These are phyloP conservation scores for Microplitis manilae DNA, from an alignment of 2,888 invertebrate species.

Conservation along the genomic window DNA sequence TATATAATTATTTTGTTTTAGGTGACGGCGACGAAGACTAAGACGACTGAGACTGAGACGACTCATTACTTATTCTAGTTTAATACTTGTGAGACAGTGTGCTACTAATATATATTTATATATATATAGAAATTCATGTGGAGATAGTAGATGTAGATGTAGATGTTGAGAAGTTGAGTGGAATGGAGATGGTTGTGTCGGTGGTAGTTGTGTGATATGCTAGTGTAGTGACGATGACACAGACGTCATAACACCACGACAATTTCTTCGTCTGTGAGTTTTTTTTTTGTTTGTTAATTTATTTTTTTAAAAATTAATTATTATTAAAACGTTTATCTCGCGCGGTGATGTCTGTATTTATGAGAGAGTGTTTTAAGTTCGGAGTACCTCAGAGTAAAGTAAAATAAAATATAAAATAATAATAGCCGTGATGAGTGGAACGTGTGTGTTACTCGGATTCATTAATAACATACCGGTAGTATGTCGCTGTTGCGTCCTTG, in stretches of 20 bases:
- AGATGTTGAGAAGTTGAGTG: slow-evolving; percentile 18
- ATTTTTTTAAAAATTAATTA: not conserved
- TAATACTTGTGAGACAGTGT: not conserved
- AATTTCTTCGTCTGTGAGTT: slow-evolving; percentile 41
- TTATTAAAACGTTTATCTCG: slow-evolving; percentile 8
- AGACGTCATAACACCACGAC: slow-evolving; percentile 61
- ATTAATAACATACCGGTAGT: slow-evolving; percentile 1
- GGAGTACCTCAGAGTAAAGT: not conserved
- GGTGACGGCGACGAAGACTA: not conserved
- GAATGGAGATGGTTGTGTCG: slow-evolving; percentile 35
- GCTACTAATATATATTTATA: not conserved
- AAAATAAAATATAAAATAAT: slow-evolving; percentile 3
- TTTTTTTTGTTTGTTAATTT: slow-evolving; percentile 17
- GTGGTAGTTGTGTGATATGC: slow-evolving; percentile 42
- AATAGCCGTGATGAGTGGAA: slow-evolving; percentile 2
- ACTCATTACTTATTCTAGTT: not conserved
- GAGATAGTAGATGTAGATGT: slow-evolving; percentile 36
- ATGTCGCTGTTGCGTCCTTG: slow-evolving; percentile 26
- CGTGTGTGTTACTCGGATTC: slow-evolving; percentile 17
- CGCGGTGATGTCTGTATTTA: not conserved
- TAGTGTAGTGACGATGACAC: slow-evolving; percentile 63
- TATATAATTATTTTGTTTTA: not conserved
- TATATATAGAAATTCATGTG: not conserved
- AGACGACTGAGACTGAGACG: slow-evolving; percentile 12
- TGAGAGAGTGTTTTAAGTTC: not conserved